Evolutionary conservation across 1,140 invertebrate species (phyloP).

Genomic region (Papilio polyxenes): DNA sequence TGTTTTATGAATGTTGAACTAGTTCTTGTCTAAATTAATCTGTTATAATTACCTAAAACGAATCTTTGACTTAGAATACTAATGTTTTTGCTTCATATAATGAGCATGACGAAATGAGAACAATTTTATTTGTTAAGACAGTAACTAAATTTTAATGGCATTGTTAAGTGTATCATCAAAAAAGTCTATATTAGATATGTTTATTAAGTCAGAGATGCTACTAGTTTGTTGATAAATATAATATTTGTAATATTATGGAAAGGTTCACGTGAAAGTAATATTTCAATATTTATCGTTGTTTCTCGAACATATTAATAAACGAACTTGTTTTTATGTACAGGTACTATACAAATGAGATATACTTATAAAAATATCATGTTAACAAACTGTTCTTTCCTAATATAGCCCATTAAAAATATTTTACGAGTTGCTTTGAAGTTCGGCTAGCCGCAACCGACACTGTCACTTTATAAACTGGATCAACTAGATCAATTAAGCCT

Average conservation of each 20-base stretch:
- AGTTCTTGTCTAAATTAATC: no score
- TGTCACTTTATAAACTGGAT: slow-evolving; percentile 12
- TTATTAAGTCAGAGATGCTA: background rate
- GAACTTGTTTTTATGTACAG: background rate
- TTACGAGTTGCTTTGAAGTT: background rate
- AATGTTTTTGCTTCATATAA: background rate
- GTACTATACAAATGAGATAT: background rate
- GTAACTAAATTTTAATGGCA: background rate
- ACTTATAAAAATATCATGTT: background rate
- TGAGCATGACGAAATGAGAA: background rate
- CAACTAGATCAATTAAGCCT: slow-evolving; percentile 24
- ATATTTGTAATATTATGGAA: background rate
- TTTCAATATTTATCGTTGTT: background rate
- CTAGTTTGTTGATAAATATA: background rate
- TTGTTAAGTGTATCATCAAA: background rate
- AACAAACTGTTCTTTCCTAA: slow-evolving; percentile 5
- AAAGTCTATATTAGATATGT: background rate
- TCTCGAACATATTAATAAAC: background rate
- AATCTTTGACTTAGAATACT: no score
- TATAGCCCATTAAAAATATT: background rate
- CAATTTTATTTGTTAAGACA: background rate
- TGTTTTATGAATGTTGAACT: no score
- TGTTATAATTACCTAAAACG: no score
- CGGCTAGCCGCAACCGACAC: background rate
- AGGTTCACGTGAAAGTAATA: background rate